These are phyloP conservation scores for Battus philenor DNA, from an alignment of 1,140 invertebrate genomes.

Conservation along the genomic window DNA sequence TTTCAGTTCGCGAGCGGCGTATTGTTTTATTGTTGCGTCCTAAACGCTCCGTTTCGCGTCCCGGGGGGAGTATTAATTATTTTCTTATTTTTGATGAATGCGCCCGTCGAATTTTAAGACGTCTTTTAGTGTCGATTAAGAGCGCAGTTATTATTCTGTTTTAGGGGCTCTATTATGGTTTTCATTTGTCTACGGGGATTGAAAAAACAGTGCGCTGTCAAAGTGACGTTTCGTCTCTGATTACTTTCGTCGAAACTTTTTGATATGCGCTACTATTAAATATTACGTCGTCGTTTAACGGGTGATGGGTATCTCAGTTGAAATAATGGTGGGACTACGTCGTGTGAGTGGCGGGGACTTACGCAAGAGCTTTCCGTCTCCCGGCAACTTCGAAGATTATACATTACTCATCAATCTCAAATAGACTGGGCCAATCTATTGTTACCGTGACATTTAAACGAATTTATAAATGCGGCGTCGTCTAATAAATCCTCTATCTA, in stretches of 20 bases:
- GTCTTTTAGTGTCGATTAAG: conserved; percentile 55
- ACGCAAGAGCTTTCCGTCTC: conserved; percentile 56
- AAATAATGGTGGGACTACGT: conserved; percentile 59
- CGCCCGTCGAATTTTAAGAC: conserved; percentile 56
- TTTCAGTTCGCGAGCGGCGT: conserved; percentile 60
- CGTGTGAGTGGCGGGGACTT: conserved; percentile 44
- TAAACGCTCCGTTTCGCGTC: conserved; percentile 58
- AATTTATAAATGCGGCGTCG: conserved; percentile 61
- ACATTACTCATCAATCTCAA: conserved; percentile 69
- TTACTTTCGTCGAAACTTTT: conserved; percentile 41
- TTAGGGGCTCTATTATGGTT: conserved; percentile 30
- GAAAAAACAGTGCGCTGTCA: conserved; percentile 31
- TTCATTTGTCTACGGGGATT: conserved; percentile 15
- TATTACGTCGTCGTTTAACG: conserved; percentile 48
- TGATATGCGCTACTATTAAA: conserved; percentile 55
- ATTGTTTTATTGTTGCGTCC: conserved; percentile 70
- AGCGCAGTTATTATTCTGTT: conserved; percentile 41
- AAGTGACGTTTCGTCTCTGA: conserved; percentile 32
- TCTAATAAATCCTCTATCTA: conserved; percentile 55
- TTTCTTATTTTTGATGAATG: conserved; percentile 73
- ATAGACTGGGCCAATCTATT: conserved; percentile 61
- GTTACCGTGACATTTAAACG: conserved; percentile 71
- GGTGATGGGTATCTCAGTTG: conserved; percentile 66
- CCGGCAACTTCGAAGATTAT: conserved; percentile 49
- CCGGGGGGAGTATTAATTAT: conserved; percentile 68